phyloP scores from a whole-genome alignment of 2,113 vertebrate genomes.

The Xyrauchen texanus region DNA sequence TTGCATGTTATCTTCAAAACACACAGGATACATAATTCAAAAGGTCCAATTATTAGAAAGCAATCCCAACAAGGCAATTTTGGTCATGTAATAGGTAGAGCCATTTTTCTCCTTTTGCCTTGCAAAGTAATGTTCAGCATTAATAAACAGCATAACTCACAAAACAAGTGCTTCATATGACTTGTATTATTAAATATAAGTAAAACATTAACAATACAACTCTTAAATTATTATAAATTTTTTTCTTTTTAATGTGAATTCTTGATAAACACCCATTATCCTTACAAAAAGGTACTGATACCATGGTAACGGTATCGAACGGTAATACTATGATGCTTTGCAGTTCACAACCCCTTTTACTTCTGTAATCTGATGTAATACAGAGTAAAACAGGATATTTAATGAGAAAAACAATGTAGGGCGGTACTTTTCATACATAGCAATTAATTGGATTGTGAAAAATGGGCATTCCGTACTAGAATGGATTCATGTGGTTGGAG shows the following conservation, averaged over 20 bases:
- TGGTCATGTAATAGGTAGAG: slow-evolving; percentile 24
- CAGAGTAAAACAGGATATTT: not conserved
- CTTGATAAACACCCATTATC: not conserved
- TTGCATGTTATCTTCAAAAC: slow-evolving; percentile 34
- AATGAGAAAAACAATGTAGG: not conserved
- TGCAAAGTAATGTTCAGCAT: not conserved
- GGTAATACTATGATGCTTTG: no score
- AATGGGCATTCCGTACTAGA: not conserved
- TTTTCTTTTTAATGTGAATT: not conserved
- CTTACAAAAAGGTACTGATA: not conserved
- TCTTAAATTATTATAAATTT: no score
- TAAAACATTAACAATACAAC: not conserved
- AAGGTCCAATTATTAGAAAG: slow-evolving; percentile 33
- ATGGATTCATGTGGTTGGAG: not conserved
- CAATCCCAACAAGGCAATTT: slow-evolving; percentile 27
- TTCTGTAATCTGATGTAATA: not conserved
- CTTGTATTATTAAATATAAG: not conserved
- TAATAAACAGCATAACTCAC: not conserved
- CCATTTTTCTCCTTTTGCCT: not conserved
- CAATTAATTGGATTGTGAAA: not conserved
- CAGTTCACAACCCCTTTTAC: not conserved
- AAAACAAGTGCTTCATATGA: not conserved
- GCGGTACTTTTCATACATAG: not conserved
- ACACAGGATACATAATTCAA: slow-evolving; percentile 30
- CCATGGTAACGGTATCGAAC: not conserved